These are phyloP conservation scores for Sigmodon hispidus DNA, from an alignment of 2,113 vertebrate species.

Conservation along the genomic window DNA sequence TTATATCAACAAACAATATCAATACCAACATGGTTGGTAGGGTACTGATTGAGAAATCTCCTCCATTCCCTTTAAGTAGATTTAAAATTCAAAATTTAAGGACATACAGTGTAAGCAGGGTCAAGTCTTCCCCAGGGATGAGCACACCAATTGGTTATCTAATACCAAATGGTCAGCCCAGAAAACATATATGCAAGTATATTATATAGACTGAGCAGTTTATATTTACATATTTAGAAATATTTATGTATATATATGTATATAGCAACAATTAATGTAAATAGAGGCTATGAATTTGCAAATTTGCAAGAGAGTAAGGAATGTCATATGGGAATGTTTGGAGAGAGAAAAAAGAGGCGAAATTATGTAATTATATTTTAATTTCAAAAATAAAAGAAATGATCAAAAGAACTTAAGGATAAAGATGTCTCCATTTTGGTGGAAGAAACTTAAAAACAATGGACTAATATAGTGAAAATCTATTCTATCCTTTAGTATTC, in stretches of 20 bases:
- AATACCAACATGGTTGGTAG: background rate
- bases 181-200: background rate
- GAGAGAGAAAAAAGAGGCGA: background rate
- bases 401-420: background rate
- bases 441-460: background rate
- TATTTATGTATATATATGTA: background rate
- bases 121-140: background rate
- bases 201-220: background rate
- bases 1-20: background rate
- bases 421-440: background rate
- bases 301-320: background rate
- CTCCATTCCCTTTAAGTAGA: background rate
- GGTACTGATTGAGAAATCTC: background rate
- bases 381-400: background rate
- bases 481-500: background rate
- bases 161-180: background rate
- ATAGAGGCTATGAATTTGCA: background rate
- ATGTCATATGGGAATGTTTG: background rate
- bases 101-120: background rate
- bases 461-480: background rate
- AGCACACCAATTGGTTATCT: background rate
- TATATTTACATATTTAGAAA: background rate
- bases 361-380: background rate
- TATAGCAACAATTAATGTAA: background rate
- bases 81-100: background rate